Conservation (phyloP, 1,140 invertebrate genomes). For the Neuroterus valhalla region DNA sequence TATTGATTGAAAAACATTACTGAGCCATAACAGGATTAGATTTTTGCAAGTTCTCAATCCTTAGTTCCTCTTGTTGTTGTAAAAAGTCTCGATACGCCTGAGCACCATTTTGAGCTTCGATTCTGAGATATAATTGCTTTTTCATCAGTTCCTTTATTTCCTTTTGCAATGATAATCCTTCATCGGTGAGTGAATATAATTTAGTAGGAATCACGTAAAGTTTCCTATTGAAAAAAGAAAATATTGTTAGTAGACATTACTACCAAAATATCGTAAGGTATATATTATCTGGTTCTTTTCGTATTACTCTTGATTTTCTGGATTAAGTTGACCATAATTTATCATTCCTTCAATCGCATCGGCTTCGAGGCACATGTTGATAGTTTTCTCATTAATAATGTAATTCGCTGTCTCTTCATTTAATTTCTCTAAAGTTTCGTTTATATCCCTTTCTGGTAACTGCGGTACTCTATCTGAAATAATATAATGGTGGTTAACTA, state of each 20-base stretch:
- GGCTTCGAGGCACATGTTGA: conserved; percentile 51
- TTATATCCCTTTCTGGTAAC: conserved; percentile 8
- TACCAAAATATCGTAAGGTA: background rate
- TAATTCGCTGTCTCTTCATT: conserved; percentile 44
- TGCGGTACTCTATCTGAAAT: conserved; percentile 13
- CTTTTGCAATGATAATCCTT: conserved; percentile 40
- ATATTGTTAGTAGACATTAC: conserved; percentile 17
- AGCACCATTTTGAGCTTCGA: conserved; percentile 47
- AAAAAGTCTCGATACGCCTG: conserved; percentile 56
- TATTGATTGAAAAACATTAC: conserved; percentile 44
- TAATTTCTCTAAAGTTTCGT: conserved; percentile 36
- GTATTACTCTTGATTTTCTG: conserved; percentile 48
- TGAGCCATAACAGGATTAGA: conserved; percentile 53
- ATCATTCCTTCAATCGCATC: conserved; percentile 50
- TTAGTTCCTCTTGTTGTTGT: conserved; percentile 49
- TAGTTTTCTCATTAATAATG: conserved; percentile 45
- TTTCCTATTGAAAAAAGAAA: conserved; percentile 47
- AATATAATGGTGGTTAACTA: conserved; percentile 13
- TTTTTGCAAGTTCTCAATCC: conserved; percentile 54
- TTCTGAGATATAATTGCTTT: conserved; percentile 51
- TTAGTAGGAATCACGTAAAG: conserved; percentile 45
- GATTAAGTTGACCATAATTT: conserved; percentile 35
- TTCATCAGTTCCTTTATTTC: conserved; percentile 36
- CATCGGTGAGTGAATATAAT: conserved; percentile 53
- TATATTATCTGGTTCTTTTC: conserved; percentile 15